phyloP scores from a whole-genome alignment of 2,113 vertebrate genomes.

The Sinocyclocheilus grahami region DNA sequence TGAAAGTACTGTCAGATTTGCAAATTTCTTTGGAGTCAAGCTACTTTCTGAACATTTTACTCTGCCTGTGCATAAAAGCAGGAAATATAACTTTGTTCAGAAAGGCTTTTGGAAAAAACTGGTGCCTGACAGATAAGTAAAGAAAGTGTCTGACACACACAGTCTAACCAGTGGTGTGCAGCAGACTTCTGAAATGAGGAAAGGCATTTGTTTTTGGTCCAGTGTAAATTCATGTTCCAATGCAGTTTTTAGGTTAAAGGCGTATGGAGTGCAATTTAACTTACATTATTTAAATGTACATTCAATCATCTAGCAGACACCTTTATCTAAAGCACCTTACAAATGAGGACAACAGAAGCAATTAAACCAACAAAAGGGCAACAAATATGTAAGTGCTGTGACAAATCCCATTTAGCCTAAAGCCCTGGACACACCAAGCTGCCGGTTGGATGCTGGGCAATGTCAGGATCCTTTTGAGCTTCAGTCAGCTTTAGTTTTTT shows the following conservation, averaged over 20 bases:
- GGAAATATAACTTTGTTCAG: constrained; percentile 27
- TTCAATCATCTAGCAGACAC: no score
- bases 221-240: not conserved
- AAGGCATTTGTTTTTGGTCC: not conserved
- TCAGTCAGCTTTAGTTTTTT: no score
- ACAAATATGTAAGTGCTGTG: no score
- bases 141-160: constrained; percentile 17
- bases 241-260: not conserved
- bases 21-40: constrained; percentile 26
- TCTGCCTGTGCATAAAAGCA: constrained; percentile 16
- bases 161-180: not conserved
- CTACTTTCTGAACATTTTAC: constrained; percentile 5
- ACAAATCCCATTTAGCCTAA: no score
- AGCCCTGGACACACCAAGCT: no score
- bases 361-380: no score
- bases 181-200: not conserved
- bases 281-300: no score
- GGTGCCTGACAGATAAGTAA: constrained; percentile 13
- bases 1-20: constrained; percentile 54
- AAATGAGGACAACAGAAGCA: no score
- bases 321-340: no score
- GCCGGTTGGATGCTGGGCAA: no score
- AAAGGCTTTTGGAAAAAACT: constrained; percentile 6
- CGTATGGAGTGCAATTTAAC: not conserved
- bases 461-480: no score